Evolutionary conservation across 2,113 vertebrate species (phyloP), one percentile per base, ranked within the genome.

Genomic region (Chloebia gouldiae): DNA sequence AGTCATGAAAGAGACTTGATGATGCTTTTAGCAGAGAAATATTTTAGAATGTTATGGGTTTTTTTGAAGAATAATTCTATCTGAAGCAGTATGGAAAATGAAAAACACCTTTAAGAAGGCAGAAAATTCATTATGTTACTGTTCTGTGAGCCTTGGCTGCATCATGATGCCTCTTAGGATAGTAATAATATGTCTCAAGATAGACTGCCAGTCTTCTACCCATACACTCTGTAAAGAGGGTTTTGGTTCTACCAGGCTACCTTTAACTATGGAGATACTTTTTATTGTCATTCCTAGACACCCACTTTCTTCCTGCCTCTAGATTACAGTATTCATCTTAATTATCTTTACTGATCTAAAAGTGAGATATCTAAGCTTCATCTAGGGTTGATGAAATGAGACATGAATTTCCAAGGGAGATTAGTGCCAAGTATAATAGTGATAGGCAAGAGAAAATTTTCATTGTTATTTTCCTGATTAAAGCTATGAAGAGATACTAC

Each of bases 1-100:
- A 96, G 82, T 96, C 95, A 66, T 96, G 96, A 95, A 97, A 96
- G 95, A 96, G 78, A 92, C 92, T 97, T 96, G 93, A 95, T 97
- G 92, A 96, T 95, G 92, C 92, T 98, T 97, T 98, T 96, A 98
- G 87, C 87, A 84, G 75, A 95, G 95, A 97, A 97, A 96, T 93
- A 96, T 96, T 97, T 97, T 96, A 90, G 84, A 96, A 90, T 82
- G 21, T 93, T 95, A 91, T 91, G 23, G 5, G 50, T 65, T 92
- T 91, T 96, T 97, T 95, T 92, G 91, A 96, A 96, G 96, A 97
- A 96, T 97, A 97, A 97, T 97, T 96, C 70, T 93, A 77, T 84
- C 88, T 96, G 93, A 96, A 97, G 92, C 88, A 95, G 59, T 23
- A 16, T 86, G 83, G 89, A 86, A 97, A 97, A 97, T 96, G 91